These are phyloP conservation scores for Proisotoma minuta DNA, from an alignment of 2,888 invertebrate genomes.

Conservation along the genomic window DNA sequence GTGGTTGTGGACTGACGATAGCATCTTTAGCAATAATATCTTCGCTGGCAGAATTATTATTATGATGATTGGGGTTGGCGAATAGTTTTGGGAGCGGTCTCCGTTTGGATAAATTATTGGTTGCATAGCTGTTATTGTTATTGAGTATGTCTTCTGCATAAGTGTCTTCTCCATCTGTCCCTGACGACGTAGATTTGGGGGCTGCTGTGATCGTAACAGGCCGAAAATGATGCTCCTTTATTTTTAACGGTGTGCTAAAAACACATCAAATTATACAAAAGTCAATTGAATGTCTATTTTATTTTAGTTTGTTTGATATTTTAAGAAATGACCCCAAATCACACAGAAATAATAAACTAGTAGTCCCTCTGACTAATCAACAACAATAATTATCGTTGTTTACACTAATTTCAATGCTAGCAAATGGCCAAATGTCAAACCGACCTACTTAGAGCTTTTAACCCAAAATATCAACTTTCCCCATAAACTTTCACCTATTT, in stretches of 20 bases:
- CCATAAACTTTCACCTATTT: not conserved
- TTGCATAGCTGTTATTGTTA: not conserved
- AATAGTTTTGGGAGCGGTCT: not conserved
- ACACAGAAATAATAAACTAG: too few species aligned
- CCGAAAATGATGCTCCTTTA: not conserved
- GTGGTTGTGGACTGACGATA: not conserved
- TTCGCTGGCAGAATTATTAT: not conserved
- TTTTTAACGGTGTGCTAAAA: not conserved
- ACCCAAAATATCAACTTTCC: not conserved
- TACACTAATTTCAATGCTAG: too few species aligned
- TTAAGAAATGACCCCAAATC: too few species aligned
- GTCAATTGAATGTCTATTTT: too few species aligned
- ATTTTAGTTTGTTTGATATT: too few species aligned
- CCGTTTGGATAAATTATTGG: not conserved
- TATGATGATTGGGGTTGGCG: not conserved
- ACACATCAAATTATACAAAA: slow-evolving; percentile 2
- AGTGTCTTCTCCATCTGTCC: not conserved
- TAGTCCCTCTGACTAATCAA: too few species aligned
- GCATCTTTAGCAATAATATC: not conserved
- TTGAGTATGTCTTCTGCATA: slow-evolving; percentile 1
- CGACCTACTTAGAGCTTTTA: not conserved
- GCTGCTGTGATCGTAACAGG: not conserved
- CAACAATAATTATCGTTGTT: too few species aligned
- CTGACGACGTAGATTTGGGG: not conserved
- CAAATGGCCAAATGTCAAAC: too few species aligned